These are phyloP conservation scores for Bubo bubo DNA, from an alignment of 2,113 vertebrate genomes.

Conservation along the genomic window DNA sequence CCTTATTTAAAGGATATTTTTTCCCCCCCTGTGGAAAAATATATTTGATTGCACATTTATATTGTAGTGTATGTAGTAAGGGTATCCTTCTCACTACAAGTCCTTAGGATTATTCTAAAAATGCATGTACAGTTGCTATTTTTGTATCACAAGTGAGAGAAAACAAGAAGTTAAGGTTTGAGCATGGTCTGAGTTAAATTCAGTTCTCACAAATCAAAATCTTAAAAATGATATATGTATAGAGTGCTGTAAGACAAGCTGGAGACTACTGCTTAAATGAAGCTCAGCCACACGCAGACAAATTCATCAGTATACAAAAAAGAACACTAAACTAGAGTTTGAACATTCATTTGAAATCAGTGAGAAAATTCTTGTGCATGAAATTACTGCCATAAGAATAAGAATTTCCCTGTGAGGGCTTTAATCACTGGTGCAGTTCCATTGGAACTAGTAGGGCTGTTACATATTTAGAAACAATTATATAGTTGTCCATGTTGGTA, in stretches of 20 bases:
- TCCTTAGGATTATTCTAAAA: constrained; percentile 6
- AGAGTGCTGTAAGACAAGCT: not conserved
- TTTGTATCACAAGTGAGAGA: not conserved
- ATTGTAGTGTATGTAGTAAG: not conserved
- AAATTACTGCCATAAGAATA: not conserved
- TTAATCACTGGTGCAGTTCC: not conserved
- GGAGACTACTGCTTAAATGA: not conserved
- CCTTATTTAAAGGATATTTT: not conserved
- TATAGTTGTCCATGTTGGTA: not conserved
- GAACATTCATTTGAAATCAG: not conserved
- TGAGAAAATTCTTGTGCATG: not conserved
- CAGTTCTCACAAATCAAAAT: not conserved
- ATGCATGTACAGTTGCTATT: not conserved
- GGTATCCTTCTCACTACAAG: not conserved
- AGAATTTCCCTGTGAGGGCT: not conserved
- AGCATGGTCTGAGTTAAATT: not conserved
- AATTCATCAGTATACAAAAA: not conserved
- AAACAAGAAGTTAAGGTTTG: not conserved
- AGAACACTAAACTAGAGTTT: not conserved
- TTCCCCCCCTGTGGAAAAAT: not conserved
- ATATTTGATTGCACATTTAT: not conserved
- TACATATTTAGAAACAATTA: not conserved
- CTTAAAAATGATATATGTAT: not conserved
- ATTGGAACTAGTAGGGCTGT: not conserved
- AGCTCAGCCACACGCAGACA: not conserved